A percentile compares a stretch with the other conserved stretches of the same genome.
Evolutionary conservation across 2,797 vertebrate species (phyloP).

Genomic region (Ciconia nigra): DNA sequence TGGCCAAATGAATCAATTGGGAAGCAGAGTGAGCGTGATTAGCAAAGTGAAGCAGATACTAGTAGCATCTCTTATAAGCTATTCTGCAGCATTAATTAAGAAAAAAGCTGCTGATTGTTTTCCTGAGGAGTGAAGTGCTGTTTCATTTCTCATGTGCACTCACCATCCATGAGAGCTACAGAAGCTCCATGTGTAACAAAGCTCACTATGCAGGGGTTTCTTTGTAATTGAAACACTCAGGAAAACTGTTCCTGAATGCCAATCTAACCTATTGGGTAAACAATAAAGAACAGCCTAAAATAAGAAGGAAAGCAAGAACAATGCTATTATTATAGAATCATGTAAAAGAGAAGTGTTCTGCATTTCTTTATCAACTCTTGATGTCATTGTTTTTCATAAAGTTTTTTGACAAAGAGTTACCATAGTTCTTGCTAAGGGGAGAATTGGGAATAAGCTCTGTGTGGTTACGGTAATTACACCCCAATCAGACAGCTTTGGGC

Average conservation of each 20-base stretch:
- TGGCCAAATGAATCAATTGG: neutral
- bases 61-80: neutral
- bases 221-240: neutral
- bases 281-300: neutral
- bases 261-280: neutral
- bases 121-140: neutral
- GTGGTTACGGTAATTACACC: neutral
- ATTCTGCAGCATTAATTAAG: conserved; percentile 12
- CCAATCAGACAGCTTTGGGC: neutral
- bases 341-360: neutral
- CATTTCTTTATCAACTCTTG: neutral
- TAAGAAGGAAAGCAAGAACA: neutral
- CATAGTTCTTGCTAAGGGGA: neutral
- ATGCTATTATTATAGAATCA: neutral
- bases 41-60: neutral
- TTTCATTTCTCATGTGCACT: neutral
- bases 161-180: neutral
- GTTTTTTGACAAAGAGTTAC: neutral
- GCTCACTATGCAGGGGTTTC: neutral
- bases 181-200: neutral
- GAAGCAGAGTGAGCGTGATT: neutral
- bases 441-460: neutral
- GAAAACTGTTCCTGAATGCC: conserved; percentile 15
- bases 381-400: neutral
- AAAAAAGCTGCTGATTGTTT: neutral